Evolutionary conservation across 2,113 vertebrate genomes (phyloP), one percentile per base, ranked within the genome.

Genomic region (Aepyceros melampus): DNA sequence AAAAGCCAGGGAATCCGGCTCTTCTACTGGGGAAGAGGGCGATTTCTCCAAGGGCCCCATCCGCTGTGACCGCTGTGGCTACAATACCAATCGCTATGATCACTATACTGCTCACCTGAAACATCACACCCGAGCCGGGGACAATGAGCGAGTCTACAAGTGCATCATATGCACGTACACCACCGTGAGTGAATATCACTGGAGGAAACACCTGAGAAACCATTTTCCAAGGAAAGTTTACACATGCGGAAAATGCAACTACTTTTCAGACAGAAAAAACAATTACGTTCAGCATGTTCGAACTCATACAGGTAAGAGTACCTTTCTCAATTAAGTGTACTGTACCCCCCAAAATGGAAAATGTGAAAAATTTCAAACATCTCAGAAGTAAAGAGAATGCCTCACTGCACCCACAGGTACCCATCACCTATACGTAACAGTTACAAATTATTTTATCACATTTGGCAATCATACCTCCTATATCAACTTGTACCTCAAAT

Each of bases 251-350:
- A 99, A 99, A 87, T 99, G 99, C 94, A 99, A 99, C 97, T 99
- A 99, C 98, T 99, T 99, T 98, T 99, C 99, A 0, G 99, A 99
- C 98, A 99, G 99, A 95, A 99, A 99, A 98, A 99, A 99, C 98
- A 99, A 99, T 98, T 99, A 99, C 85, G 99, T 99, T 96, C 99
- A 99, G 55, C 99, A 99, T 98, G 99, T 99, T 98, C 98, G 99
- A 96, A 99, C 99, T 17, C 99, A 99, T 97, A 99, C 99, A 97
- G 99, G 99, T 99, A 98, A 96, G 99, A 71, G 60, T 81, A 36
- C 33, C 53, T 78, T 60, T 91, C 47, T 71, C 13, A 4, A 9
- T 78, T 84, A 76, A 51, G 53, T 83, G 27, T 23, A 43, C 2
- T 45, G 45, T 86, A 16, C 47, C 2, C 56, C n/a, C 79, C 64